phyloP scores from a whole-genome alignment of 2,113 vertebrate species.

The Cheirogaleus medius region DNA sequence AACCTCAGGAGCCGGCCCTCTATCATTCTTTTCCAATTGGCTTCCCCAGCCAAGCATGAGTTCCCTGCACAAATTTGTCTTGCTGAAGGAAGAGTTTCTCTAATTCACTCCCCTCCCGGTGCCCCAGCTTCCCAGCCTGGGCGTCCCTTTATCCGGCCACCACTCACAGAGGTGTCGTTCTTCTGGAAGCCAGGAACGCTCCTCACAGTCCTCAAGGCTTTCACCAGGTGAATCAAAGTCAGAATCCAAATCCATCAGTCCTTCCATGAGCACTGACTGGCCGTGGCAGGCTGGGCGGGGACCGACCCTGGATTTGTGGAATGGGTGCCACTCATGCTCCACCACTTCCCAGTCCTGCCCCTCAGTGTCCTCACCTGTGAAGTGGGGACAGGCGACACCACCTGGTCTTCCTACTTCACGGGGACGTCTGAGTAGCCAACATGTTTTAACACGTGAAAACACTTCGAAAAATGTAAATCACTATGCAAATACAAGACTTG shows the following conservation, averaged over 20 bases:
- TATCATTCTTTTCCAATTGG: constrained; percentile 99
- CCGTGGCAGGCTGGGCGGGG: not conserved
- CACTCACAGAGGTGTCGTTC: constrained; percentile 12
- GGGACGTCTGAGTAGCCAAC: not conserved
- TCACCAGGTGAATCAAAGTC: constrained; percentile 75
- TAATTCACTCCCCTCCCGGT: constrained; percentile 85
- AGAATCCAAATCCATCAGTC: constrained; percentile 67
- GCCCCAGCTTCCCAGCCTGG: constrained; percentile 54
- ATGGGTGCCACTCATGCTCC: not conserved
- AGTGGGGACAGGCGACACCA: not conserved
- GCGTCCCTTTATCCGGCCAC: constrained; percentile 76
- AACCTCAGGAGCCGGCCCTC: constrained; percentile 91
- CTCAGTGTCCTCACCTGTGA: not conserved
- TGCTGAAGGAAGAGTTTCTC: constrained; percentile 93
- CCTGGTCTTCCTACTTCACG: not conserved
- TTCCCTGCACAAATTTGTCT: constrained; percentile 94
- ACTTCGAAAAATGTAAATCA: not conserved
- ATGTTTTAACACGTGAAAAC: not conserved
- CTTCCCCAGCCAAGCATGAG: constrained; percentile 90
- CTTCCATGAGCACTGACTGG: not conserved
- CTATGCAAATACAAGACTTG: not conserved
- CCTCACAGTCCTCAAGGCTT: constrained; percentile 59
- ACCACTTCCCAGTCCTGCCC: not conserved
- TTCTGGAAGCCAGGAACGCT: constrained; percentile 77
- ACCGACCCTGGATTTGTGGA: not conserved